These are phyloP conservation scores for Acheta domesticus DNA, from an alignment of 2,888 invertebrate species.

Conservation along the genomic window DNA sequence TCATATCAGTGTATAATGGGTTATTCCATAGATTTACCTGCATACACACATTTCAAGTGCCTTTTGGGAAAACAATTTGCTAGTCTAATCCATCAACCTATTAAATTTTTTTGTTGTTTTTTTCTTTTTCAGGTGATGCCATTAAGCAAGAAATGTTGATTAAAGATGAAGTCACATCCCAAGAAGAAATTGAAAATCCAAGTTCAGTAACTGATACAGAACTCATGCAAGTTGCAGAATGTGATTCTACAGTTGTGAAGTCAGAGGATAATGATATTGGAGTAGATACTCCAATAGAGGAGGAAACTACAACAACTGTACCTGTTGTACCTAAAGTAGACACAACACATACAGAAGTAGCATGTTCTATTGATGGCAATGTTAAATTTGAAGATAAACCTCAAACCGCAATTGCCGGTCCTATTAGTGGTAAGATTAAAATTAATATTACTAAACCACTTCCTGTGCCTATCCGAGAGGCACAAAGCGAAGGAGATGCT, in stretches of 20 bases:
- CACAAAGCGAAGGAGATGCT: slow-evolving; percentile 42
- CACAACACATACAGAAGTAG: slow-evolving; percentile 55
- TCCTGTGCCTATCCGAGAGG: slow-evolving; percentile 32
- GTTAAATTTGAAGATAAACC: slow-evolving; percentile 61
- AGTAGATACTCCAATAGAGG: slow-evolving; percentile 23
- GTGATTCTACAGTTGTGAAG: slow-evolving; percentile 19
- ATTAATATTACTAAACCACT: slow-evolving; percentile 75
- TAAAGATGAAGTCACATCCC: no score
- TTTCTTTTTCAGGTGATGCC: no score
- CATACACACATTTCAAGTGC: no score
- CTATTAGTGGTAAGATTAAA: slow-evolving; percentile 61
- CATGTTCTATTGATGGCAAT: slow-evolving; percentile 74
- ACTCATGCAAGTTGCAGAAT: slow-evolving; percentile 25
- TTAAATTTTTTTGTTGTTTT: no score
- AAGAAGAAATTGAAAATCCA: no score
- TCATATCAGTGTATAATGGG: no score
- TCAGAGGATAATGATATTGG: neutral
- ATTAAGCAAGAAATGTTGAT: no score
- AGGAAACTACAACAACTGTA: slow-evolving; percentile 5
- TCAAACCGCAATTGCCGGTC: slow-evolving; percentile 48
- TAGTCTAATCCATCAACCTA: no score
- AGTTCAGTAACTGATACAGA: neutral
- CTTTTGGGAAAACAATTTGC: no score
- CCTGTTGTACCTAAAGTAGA: slow-evolving; percentile 46
- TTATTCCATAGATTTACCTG: no score